Percentiles rank a stretch among this genome's conserved stretches.
Conservation (phyloP, 2,888 invertebrate species). For the Nomada ruficornis region DNA sequence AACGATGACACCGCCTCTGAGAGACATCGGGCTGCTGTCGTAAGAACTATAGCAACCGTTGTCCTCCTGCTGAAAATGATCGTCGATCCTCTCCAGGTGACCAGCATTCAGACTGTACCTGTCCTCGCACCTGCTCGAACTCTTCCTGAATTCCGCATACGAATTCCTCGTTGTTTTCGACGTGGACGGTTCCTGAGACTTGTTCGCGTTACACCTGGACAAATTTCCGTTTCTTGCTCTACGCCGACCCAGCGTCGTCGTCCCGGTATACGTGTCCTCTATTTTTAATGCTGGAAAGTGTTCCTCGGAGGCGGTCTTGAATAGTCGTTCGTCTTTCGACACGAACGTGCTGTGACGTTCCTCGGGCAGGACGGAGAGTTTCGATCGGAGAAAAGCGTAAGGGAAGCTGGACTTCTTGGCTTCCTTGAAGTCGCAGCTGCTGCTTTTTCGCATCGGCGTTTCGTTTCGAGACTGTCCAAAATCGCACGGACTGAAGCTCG, state of each 20-base stretch:
- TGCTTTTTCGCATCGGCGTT: conserved; percentile 78
- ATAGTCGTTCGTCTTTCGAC: conserved; percentile 85
- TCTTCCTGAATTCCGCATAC: conserved; percentile 75
- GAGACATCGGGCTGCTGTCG: conserved; percentile 67
- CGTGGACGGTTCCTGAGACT: conserved; percentile 64
- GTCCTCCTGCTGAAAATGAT: conserved; percentile 72
- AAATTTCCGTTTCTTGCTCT: conserved; percentile 71
- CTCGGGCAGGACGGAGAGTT: conserved; percentile 91
- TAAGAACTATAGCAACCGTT: conserved; percentile 68
- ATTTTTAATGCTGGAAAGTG: conserved; percentile 84
- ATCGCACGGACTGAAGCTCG: conserved; percentile 77
- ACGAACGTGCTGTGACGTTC: conserved; percentile 85
- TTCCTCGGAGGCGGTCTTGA: conserved; percentile 87
- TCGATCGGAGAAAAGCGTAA: conserved; percentile 91
- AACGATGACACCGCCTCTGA: conserved; percentile 47
- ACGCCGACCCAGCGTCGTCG: conserved; percentile 81
- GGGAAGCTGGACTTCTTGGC: conserved; percentile 89
- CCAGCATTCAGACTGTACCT: conserved; percentile 75
- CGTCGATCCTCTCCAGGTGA: conserved; percentile 76
- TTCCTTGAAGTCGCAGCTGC: conserved; percentile 82
- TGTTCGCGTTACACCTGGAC: conserved; percentile 38
- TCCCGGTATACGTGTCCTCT: conserved; percentile 79
- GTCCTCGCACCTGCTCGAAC: conserved; percentile 72
- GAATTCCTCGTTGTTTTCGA: conserved; percentile 74
- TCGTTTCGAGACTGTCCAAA: conserved; percentile 72